Evolutionary conservation across 2,888 invertebrate genomes (phyloP).

Genomic region (Platycnemis pennipes): DNA sequence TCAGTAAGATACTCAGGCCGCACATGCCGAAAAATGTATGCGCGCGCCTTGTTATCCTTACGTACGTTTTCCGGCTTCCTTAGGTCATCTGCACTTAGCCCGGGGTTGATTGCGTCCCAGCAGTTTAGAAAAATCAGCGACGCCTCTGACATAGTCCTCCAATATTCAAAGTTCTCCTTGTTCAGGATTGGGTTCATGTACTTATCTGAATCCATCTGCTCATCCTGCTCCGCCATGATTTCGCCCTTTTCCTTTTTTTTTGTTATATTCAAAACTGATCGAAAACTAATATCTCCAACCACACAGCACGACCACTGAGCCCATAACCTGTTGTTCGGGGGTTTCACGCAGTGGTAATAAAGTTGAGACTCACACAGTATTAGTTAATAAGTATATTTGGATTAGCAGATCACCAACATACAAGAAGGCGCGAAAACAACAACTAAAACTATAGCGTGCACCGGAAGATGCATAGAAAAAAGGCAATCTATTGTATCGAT

Average conservation of each 20-base stretch:
- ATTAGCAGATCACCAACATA: too few species aligned
- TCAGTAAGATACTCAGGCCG: not conserved
- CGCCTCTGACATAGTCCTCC: not conserved
- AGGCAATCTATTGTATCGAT: too few species aligned
- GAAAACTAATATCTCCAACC: not conserved
- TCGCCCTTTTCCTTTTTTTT: not conserved
- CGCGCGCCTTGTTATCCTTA: not conserved
- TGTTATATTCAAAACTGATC: not conserved
- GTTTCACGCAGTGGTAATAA: too few species aligned
- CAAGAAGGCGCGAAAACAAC: too few species aligned
- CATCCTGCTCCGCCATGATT: not conserved
- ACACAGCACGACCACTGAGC: not conserved
- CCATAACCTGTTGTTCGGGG: not conserved
- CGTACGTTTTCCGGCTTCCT: not conserved
- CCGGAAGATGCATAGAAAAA: too few species aligned
- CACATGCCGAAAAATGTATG: not conserved
- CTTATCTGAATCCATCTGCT: not conserved
- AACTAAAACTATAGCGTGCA: too few species aligned
- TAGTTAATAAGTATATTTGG: too few species aligned
- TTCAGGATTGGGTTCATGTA: not conserved
- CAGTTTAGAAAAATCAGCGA: not conserved
- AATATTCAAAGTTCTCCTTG: constrained; percentile 1
- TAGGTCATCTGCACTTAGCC: not conserved
- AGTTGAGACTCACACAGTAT: too few species aligned
- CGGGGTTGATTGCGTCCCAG: not conserved